Conservation (phyloP, 2,888 invertebrate species). For the Hydropsyche betteni region DNA sequence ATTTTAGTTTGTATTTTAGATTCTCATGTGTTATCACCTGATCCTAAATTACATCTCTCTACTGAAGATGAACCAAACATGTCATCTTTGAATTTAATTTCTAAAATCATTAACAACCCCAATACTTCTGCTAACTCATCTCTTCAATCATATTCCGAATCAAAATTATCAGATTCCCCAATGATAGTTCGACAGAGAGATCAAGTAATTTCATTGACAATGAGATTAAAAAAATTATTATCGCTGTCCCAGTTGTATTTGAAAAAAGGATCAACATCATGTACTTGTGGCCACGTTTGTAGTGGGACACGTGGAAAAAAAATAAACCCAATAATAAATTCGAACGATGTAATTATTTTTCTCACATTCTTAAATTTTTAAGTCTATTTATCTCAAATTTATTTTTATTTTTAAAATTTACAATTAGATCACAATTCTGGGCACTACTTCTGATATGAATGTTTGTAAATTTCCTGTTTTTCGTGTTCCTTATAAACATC, state of each 20-base stretch:
- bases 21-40: constrained; percentile 56
- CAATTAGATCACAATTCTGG: no score
- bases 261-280: constrained; percentile 58
- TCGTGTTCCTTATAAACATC: no score
- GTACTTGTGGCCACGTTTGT: constrained; percentile 70
- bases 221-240: constrained; percentile 66
- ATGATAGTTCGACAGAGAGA: constrained; percentile 44
- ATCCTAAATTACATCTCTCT: constrained; percentile 55
- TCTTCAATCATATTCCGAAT: not conserved
- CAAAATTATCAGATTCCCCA: not conserved
- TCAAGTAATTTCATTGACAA: constrained; percentile 52
- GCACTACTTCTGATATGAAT: no score
- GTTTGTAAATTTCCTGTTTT: no score
- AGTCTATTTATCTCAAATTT: not conserved
- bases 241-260: constrained; percentile 64
- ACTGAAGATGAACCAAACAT: constrained; percentile 52
- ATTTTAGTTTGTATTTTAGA: constrained; percentile 6
- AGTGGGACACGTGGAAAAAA: constrained; percentile 52
- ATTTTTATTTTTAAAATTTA: no score
- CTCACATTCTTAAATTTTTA: no score
- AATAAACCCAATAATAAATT: not conserved
- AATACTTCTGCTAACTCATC: constrained; percentile 35
- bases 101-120: constrained; percentile 62
- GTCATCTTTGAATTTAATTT: constrained; percentile 57
- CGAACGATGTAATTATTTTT: constrained; percentile 42